Conservation (phyloP, 2,888 invertebrate genomes). For the Toxonevra muliebris region DNA sequence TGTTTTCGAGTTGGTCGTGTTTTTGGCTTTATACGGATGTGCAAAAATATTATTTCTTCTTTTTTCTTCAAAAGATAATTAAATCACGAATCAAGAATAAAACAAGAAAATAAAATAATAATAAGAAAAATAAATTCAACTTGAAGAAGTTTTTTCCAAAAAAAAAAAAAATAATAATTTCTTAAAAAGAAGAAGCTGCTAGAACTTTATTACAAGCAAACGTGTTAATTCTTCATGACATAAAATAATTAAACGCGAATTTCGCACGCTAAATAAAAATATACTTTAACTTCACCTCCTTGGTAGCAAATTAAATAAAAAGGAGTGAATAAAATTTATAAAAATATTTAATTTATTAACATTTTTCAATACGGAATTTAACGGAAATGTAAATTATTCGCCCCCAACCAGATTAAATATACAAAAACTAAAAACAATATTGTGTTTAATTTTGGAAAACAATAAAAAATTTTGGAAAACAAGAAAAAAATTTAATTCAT, state of each 20-base stretch:
- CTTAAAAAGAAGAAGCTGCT: too few species aligned
- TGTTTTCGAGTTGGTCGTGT: slow-evolving; percentile 63
- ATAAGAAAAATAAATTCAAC: not conserved
- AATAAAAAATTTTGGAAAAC: slow-evolving; percentile 28
- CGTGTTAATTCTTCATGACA: too few species aligned
- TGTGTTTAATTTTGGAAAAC: slow-evolving; percentile 21
- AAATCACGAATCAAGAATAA: not conserved
- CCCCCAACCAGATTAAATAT: slow-evolving; percentile 46
- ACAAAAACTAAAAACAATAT: slow-evolving; percentile 27
- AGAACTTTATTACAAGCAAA: too few species aligned
- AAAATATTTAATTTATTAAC: too few species aligned
- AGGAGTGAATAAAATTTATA: too few species aligned
- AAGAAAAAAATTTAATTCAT: slow-evolving; percentile 24
- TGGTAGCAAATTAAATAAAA: too few species aligned
- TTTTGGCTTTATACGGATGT: slow-evolving; percentile 36
- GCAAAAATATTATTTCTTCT: slow-evolving; percentile 32
- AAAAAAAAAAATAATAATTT: not conserved
- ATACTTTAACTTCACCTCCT: too few species aligned
- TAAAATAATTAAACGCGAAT: too few species aligned
- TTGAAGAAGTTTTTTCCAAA: slow-evolving; percentile 1
- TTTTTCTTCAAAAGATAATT: not conserved
- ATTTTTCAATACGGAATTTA: slow-evolving; percentile 27
- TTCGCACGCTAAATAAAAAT: too few species aligned
- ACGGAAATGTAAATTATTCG: slow-evolving; percentile 63
- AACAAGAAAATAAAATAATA: slow-evolving; percentile 3